Base-by-base conservation (phyloP, 2,888 invertebrate genomes). In the Nowickia ferox region DNA sequence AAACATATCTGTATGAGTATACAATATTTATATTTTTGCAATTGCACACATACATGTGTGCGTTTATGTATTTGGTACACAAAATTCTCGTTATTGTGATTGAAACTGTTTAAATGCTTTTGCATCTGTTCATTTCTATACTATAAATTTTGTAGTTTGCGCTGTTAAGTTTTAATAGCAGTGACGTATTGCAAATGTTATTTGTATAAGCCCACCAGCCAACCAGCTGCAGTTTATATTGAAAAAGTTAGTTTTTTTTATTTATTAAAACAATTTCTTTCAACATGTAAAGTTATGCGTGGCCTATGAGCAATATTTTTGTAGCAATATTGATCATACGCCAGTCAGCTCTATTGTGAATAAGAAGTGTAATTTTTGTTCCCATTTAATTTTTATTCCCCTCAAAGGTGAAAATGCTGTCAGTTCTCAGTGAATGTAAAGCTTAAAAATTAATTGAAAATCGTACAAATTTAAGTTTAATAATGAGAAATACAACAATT, bases 141-240 rank as follows among this genome's bases (percentile, higher is more conserved):
- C 4, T 63, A 51, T 63, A 63, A 8, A 42, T 63, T 22, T 55
- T 72, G 15, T 68, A 15, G 63, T 57, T 30, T 75, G 53, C 44
- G 59, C 40, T 53, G 38, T 44, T 46, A 66, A 17, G 5, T 72
- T 71, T 53, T 63, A n/a, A 22, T 65, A 57, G 15, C 57, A 51
- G 65, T 77, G 83, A 76, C 76, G 76, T 57, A 65, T 61, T 55
- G 40, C 17, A 65, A 74, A 11, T 55, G 19, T 30, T 30, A 30
- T 30, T 30, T 40, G 40, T 40, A n/a, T 30, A 17, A 40, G 17
- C 15, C 40, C 4, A 38, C 40, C 6, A 59, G 17, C 2, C 57
- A n/a, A 11, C 30, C 57, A 40, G 59, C 59, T 71, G 57, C 44
- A 59, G 30, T 57, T 59, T 38, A 5, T 46, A 9, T 38, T n/a